Percentiles rank a stretch among this genome's conserved stretches.
These are phyloP conservation scores for Galagoides demidoff DNA, from an alignment of 2,797 vertebrate species.

Conservation along the genomic window DNA sequence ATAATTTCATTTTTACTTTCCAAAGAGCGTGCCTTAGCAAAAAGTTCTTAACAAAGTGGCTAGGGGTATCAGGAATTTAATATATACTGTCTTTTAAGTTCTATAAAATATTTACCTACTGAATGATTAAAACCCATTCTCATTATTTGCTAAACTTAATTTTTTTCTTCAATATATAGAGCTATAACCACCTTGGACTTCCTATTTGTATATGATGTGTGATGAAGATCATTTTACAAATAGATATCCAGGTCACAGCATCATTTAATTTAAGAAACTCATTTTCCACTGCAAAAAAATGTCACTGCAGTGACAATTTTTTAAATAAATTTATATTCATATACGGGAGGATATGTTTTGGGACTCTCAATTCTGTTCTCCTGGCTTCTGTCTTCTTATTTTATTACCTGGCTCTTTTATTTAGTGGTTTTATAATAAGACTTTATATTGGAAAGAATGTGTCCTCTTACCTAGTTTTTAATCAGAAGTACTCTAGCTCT, in stretches of 20 bases:
- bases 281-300: background rate
- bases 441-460: background rate
- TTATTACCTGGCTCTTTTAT: background rate
- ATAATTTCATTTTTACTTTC: background rate
- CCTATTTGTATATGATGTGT: background rate
- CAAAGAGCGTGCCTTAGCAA: background rate
- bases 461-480: background rate
- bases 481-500: background rate
- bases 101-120: background rate
- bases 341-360: background rate
- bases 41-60: background rate
- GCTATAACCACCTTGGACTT: background rate
- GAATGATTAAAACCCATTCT: background rate
- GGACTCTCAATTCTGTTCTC: rapidly evolving
- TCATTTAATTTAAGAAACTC: background rate
- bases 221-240: background rate
- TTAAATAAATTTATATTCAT: background rate
- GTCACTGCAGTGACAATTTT: background rate
- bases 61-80: background rate
- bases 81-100: background rate
- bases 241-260: background rate
- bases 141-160: background rate
- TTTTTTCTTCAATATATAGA: background rate
- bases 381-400: background rate
- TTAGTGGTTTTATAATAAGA: background rate